Evolutionary conservation across 2,797 vertebrate genomes (phyloP), one percentile per base, ranked within the genome.

Genomic region (Neomorphus geoffroyi): DNA sequence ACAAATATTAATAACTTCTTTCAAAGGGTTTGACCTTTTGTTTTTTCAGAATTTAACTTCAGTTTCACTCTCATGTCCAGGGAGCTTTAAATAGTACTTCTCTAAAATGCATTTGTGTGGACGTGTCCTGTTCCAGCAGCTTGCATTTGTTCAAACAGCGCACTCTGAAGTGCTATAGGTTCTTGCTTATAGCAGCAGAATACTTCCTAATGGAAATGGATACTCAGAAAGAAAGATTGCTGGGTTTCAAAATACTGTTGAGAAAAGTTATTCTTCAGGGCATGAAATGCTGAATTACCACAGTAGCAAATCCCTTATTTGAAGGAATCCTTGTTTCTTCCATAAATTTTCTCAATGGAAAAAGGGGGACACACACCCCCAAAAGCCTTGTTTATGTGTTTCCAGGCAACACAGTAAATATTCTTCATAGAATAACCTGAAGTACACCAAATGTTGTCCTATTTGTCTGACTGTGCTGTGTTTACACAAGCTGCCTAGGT

Each of bases 401-500:
- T 91, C 69, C 35, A 64, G 65, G 61, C 51, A 86, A 72, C 53
- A 74, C 53, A 79, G 35, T 72, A 79, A 92, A 72, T 88, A 61
- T 23, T 73, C 62, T 75, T 86, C 22, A 54, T n/a, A 58, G 77
- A 82, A 73, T 77, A 88, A 86, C 80, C 77, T 48, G 73, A 79
- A 81, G 39, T 65, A 33, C 1, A 33, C 74, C 53, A 56, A 45
- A 83, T 48, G 62, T 64, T n/a, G 66, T 94, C 18, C 2, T 87
- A 27, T 67, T 96, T 89, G 48, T 90, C 92, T 94, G 93, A 50
- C 89, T 90, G 56, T 57, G 84, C 85, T 19, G 8, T 96, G 92
- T 97, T 95, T 94, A 91, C 79, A 45, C 46, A 79, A 70, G 86
- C 92, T 92, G 85, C 73, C 89, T 70, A 86, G 89, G 92, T 96